Evolutionary conservation across 2,797 vertebrate species (phyloP), one percentile per base, ranked within the genome.

Genomic region (Galagoides demidoff): DNA sequence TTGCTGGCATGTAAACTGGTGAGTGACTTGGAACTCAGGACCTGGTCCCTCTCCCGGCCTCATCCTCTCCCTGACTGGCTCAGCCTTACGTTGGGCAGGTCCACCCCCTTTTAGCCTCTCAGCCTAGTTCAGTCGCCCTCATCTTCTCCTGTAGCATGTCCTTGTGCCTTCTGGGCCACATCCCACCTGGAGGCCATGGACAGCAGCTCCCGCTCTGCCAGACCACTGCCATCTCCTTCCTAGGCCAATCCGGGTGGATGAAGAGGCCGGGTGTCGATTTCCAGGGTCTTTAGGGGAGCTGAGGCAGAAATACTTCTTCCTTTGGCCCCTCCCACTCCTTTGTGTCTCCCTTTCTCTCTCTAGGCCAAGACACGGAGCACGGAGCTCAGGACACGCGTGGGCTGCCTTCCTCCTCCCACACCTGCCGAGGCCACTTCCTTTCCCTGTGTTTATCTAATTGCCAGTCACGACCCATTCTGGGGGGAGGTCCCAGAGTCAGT

Each of bases 151-250:
- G 22, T 34, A 59, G 81, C 2, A 22, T 37, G 34, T 64, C 49
- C 83, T 27, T 19, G 25, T 1, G 52, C 29, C 22, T 43, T 23
- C 8, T 3, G 57, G 68, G 57, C 27, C 27, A 59, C 8, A 4
- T 6, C 59, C 37, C 13, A 13, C 9, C 2, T 0, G 0, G 12
- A 23, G 22, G 19, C 8, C 3, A 6, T 2, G 12, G 68, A 29
- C 6, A 27, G 31, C 52, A 31, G 43, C 77, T 9, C 11, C 84
- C 10, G 22, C 8, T 11, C 55, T 78, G 61, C 5, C 1, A 2
- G 43, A 61, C n/a, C 55, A 39, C 1, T 0, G 2, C 57, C 22
- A 3, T 55, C 43, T 39, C n/a, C 27, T 77, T 9, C 1, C 55
- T n/a, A 5, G 7, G 34, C 23, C 27, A 16, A 63, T 20, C 55